Percentiles rank a stretch among this genome's conserved stretches.
phyloP scores from a whole-genome alignment of 2,113 vertebrate species.

The Grammatotria lemairii region DNA sequence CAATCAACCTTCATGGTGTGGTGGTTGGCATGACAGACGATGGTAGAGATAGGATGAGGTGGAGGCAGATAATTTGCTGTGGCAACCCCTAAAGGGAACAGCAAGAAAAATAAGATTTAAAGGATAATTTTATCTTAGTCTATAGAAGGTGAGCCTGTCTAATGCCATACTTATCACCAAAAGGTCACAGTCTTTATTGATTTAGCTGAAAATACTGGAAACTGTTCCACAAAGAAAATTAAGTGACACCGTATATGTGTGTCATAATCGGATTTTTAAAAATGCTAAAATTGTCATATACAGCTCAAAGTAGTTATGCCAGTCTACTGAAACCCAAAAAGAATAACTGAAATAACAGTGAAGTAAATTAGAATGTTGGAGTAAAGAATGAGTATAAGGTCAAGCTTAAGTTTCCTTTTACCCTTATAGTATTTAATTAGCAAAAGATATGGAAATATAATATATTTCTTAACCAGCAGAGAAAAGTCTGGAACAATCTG shows the following conservation, averaged over 20 bases:
- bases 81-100: background rate
- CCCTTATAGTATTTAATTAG: background rate
- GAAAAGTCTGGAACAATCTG: background rate
- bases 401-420: background rate
- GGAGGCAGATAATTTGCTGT: background rate
- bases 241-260: background rate
- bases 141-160: background rate
- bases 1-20: background rate
- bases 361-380: background rate
- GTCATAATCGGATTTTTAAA: background rate
- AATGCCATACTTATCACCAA: background rate
- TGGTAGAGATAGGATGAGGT: background rate
- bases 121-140: background rate
- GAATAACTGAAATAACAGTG: background rate
- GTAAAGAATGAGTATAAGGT: background rate
- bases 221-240: background rate
- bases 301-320: background rate
- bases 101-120: background rate
- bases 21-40: background rate
- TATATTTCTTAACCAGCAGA: background rate
- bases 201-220: background rate
- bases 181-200: background rate
- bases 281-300: background rate
- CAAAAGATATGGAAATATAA: background rate
- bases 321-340: background rate